These are phyloP conservation scores for Zaprionus lachaisei DNA, from an alignment of 1,140 invertebrate species.

Conservation along the genomic window DNA sequence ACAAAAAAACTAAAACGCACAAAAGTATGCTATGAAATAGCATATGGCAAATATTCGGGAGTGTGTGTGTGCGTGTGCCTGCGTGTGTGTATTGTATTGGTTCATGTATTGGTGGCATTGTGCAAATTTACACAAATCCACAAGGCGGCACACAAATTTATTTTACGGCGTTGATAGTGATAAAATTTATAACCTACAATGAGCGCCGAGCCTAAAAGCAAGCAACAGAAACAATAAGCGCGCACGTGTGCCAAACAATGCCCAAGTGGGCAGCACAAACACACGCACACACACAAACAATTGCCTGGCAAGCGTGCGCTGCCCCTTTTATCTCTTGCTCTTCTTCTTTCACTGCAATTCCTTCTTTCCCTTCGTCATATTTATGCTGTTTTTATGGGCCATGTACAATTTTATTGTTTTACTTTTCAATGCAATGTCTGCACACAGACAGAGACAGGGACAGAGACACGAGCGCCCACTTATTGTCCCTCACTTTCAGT, in stretches of 20 bases:
- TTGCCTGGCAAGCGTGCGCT: conserved; percentile 48
- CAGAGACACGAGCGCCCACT: conserved; percentile 1
- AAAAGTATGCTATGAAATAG: conserved; percentile 62
- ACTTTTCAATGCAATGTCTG: conserved; percentile 65
- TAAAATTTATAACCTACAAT: conserved; percentile 77
- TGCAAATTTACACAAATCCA: conserved; percentile 74
- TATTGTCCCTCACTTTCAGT: background rate
- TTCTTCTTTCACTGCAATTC: background rate
- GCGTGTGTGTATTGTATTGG: conserved; percentile 19
- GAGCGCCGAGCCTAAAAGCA: conserved; percentile 60
- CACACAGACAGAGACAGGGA: background rate
- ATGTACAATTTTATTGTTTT: conserved; percentile 79
- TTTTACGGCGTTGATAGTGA: conserved; percentile 74
- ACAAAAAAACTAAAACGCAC: conserved; percentile 24
- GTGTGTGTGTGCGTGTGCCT: conserved; percentile 18
- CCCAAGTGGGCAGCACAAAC: conserved; percentile 58
- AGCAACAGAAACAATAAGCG: conserved; percentile 59
- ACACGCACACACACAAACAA: conserved; percentile 33
- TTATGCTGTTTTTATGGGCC: conserved; percentile 72
- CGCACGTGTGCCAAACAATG: conserved; percentile 66
- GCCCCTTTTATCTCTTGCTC: conserved; percentile 6
- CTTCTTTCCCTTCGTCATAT: conserved; percentile 57
- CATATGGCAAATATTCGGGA: conserved; percentile 52
- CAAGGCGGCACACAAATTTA: conserved; percentile 63
- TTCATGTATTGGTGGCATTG: conserved; percentile 24